phyloP scores from a whole-genome alignment of 2,888 invertebrate species.

The Drosophila ezoana region DNA sequence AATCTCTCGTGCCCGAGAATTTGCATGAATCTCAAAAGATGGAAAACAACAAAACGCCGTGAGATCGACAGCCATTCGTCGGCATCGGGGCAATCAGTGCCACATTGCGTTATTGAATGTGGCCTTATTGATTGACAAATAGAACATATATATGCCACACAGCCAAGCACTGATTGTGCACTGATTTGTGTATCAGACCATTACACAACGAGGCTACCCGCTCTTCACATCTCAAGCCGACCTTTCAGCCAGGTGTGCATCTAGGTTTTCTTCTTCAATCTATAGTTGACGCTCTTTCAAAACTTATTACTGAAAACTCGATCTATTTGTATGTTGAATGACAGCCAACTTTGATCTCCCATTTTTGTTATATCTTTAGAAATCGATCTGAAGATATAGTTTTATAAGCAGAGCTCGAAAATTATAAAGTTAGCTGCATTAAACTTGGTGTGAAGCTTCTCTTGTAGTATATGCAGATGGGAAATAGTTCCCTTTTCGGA shows the following conservation, averaged over 20 bases:
- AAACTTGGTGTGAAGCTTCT: no score
- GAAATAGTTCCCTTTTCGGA: no score
- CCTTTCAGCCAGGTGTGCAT: conserved; percentile 13
- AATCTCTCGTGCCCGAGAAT: conserved; percentile 42
- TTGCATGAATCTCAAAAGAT: conserved; percentile 67
- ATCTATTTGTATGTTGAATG: no score
- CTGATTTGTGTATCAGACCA: conserved; percentile 39
- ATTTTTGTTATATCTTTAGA: no score
- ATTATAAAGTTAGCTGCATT: no score
- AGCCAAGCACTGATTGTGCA: conserved; percentile 26
- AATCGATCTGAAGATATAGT: no score
- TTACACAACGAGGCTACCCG: conserved; percentile 46
- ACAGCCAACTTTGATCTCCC: no score
- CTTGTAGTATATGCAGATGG: no score
- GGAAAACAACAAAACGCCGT: conserved; percentile 7
- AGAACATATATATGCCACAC: conserved; percentile 33
- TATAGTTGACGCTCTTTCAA: no score
- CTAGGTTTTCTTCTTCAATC: no score
- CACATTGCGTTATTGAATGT: conserved; percentile 45
- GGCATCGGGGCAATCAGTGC: conserved; percentile 56
- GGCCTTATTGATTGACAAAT: conserved; percentile 66
- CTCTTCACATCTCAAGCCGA: conserved; percentile 2
- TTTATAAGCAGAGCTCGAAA: no score
- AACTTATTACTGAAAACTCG: no score
- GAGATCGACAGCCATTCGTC: conserved; percentile 13